Percentiles rank a stretch among this genome's conserved stretches.
Conservation (phyloP, 1,140 invertebrate genomes). For the fruit fly (Drosophila melanogaster) region Release_6_plus_ISO1_MT NT_033777.3:24065001-24065500, state of each 20-base stretch:
- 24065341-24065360: slow-evolving; percentile 51
- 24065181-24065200: slow-evolving; percentile 48
- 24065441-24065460: slow-evolving; percentile 71
- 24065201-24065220: slow-evolving; percentile 50
- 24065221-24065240: slow-evolving; percentile 41
- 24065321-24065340: slow-evolving; percentile 75
- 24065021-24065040: slow-evolving; percentile 50
- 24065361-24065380: slow-evolving; percentile 73
- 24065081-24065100: slow-evolving; percentile 42
- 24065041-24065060: slow-evolving; percentile 72
- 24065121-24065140: slow-evolving; percentile 37
- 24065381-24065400: slow-evolving; percentile 63
- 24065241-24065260: slow-evolving; percentile 42
- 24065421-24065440: slow-evolving; percentile 75
- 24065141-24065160: slow-evolving; percentile 37
- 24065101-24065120: slow-evolving; percentile 26
- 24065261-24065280: slow-evolving; percentile 60
- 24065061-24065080: slow-evolving; percentile 35
- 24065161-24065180: slow-evolving; percentile 25
- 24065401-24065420: slow-evolving; percentile 68
- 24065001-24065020: slow-evolving; percentile 32
- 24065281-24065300: slow-evolving; percentile 80
- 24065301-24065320: slow-evolving; percentile 81
- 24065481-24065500: slow-evolving; percentile 49
- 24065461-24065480: slow-evolving; percentile 59